Conservation (phyloP, 2,113 vertebrate species). For the Papio anubis region DNA sequence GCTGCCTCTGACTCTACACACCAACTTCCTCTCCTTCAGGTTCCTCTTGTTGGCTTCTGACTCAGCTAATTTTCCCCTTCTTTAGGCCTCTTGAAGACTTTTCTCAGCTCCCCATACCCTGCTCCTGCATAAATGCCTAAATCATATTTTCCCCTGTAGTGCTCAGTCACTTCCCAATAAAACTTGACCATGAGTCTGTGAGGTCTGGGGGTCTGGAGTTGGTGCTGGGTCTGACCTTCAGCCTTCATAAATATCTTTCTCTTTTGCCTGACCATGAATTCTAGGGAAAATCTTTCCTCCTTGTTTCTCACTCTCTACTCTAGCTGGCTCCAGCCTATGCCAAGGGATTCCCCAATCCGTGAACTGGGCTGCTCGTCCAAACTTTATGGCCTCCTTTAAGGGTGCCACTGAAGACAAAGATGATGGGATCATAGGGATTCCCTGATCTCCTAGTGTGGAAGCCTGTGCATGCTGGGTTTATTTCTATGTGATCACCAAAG, state of each 20-base stretch:
- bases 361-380: not conserved
- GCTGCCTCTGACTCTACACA: not conserved
- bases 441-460: not conserved
- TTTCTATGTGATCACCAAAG: not conserved
- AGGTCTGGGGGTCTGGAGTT: not conserved
- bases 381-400: not conserved
- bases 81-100: conserved; percentile 34
- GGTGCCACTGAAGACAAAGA: not conserved
- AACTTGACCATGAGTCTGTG: not conserved
- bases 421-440: not conserved
- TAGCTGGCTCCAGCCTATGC: not conserved
- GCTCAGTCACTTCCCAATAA: conserved; percentile 51
- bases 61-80: conserved; percentile 71
- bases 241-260: not conserved
- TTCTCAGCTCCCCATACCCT: conserved; percentile 4
- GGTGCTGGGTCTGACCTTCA: not conserved
- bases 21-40: conserved; percentile 60
- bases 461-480: not conserved
- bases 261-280: not conserved
- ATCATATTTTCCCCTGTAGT: conserved; percentile 50
- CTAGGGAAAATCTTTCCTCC: not conserved
- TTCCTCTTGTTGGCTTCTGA: conserved; percentile 74
- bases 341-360: conserved; percentile 57
- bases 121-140: not conserved
- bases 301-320: not conserved